phyloP scores from a whole-genome alignment of 2,113 vertebrate genomes.

The Pteronura brasiliensis region DNA sequence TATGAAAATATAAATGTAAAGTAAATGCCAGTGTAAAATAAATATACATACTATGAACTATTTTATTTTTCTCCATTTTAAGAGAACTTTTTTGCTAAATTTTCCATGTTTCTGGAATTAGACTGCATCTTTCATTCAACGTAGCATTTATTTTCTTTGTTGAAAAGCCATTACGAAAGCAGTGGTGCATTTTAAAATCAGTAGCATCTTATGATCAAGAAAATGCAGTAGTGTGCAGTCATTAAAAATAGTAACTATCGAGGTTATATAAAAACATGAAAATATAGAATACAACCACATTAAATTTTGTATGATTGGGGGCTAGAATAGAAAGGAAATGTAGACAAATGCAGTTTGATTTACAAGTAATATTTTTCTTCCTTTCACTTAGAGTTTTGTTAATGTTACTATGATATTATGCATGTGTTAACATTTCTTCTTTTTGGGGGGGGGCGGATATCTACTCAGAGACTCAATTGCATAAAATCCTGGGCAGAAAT shows the following conservation, averaged over 20 bases:
- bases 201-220: background rate
- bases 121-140: background rate
- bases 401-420: background rate
- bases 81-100: background rate
- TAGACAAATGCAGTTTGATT: background rate
- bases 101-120: slow-evolving; percentile 40
- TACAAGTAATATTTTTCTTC: background rate
- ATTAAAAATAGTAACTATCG: slow-evolving; percentile 33
- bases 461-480: background rate
- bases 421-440: background rate
- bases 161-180: slow-evolving; percentile 32
- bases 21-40: slow-evolving; percentile 19
- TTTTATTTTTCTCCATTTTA: slow-evolving; percentile 26
- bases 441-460: background rate
- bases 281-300: background rate
- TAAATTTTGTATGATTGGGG: background rate
- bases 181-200: slow-evolving; percentile 30
- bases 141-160: background rate
- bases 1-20: slow-evolving; percentile 4
- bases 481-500: background rate
- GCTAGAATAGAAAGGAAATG: background rate
- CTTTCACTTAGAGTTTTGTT: background rate
- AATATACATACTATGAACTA: background rate
- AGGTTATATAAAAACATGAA: background rate
- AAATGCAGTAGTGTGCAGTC: background rate